Evolutionary conservation across 2,113 vertebrate species (phyloP).

Genomic region (Arvicanthis niloticus): DNA sequence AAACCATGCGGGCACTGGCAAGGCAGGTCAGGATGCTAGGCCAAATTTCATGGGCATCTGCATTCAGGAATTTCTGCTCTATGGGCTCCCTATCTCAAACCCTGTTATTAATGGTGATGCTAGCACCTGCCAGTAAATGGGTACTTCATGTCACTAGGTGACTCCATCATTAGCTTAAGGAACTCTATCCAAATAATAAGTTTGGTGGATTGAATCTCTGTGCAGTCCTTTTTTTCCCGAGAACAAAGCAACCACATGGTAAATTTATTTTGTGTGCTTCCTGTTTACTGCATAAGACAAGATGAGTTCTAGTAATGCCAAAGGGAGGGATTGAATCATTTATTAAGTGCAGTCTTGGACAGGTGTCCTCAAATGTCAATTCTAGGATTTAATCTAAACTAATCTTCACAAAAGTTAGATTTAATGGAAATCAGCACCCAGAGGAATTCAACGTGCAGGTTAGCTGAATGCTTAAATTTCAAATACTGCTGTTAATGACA

Average conservation of each 20-base stretch:
- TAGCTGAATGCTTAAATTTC: constrained; percentile 60
- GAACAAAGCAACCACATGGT: constrained; percentile 55
- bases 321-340: constrained; percentile 76
- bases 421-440: constrained; percentile 80
- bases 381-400: constrained; percentile 77
- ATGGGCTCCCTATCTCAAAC: not conserved
- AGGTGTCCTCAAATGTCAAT: constrained; percentile 77
- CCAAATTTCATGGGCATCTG: constrained; percentile 48
- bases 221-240: not conserved
- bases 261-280: constrained; percentile 63
- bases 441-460: constrained; percentile 72
- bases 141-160: constrained; percentile 52
- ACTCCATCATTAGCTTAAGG: constrained; percentile 58
- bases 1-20: not conserved
- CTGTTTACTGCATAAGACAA: constrained; percentile 63
- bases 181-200: constrained; percentile 64
- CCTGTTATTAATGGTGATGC: constrained; percentile 57
- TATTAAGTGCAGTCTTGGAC: constrained; percentile 77
- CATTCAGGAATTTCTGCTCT: not conserved
- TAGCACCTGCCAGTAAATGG: constrained; percentile 67
- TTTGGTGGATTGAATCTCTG: constrained; percentile 49
- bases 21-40: constrained; percentile 37
- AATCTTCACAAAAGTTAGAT: constrained; percentile 81
- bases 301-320: constrained; percentile 72
- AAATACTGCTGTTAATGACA: constrained; percentile 57